Conservation (phyloP, 2,797 vertebrate species). For the Microctenopoma lineatum region DNA sequence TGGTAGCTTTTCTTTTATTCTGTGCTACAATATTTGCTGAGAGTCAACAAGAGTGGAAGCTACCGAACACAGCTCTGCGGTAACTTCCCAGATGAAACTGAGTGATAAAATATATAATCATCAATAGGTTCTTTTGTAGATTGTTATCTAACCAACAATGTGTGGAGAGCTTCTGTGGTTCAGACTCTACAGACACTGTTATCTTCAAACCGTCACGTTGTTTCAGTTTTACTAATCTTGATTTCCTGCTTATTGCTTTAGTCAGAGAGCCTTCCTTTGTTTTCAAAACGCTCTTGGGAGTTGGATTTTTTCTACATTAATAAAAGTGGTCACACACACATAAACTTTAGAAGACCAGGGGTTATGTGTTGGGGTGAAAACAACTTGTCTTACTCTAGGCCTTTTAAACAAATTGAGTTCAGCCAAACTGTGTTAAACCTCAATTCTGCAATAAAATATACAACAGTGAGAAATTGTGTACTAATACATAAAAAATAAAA, state of each 20-base stretch:
- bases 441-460: background rate
- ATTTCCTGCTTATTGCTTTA: conserved; percentile 8
- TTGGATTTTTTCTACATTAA: background rate
- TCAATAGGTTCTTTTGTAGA: conserved; percentile 2
- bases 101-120: conserved; percentile 4
- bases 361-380: background rate
- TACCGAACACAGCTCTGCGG: conserved; percentile 12
- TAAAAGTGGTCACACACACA: background rate
- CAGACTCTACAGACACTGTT: background rate
- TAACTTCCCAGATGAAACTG: conserved; percentile 9
- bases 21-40: conserved; percentile 33
- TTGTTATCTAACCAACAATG: background rate
- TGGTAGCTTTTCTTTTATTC: conserved; percentile 32
- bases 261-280: conserved; percentile 5
- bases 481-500: background rate
- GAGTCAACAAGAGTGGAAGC: conserved; percentile 34
- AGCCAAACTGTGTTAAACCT: background rate
- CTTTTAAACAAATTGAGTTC: conserved; percentile 3
- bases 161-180: background rate
- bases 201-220: conserved; percentile 16
- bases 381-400: conserved; percentile 1
- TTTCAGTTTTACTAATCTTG: background rate
- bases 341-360: background rate
- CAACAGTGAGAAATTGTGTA: background rate
- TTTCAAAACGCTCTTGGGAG: conserved; percentile 4